Conservation (phyloP, 2,888 invertebrate genomes). For the Thymelicus acteon region DNA sequence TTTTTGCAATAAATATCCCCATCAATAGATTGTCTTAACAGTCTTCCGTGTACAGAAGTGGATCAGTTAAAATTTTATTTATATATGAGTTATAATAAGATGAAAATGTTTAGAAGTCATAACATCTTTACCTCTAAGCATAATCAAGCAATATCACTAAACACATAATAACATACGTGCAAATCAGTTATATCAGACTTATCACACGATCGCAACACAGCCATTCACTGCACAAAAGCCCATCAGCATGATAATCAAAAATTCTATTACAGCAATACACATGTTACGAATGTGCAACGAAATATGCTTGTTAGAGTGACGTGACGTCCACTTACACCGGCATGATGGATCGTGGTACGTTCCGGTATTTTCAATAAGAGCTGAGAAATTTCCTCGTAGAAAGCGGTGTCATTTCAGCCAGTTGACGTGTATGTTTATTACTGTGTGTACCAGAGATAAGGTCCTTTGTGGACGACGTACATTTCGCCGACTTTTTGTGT, state of each 20-base stretch:
- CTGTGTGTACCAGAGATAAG: constrained; percentile 27
- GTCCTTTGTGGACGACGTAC: not conserved
- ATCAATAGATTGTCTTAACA: no score
- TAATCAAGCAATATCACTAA: constrained; percentile 1
- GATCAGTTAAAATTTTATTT: no score
- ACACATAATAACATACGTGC: not conserved
- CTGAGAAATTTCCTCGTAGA: constrained; percentile 52
- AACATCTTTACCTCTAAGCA: not conserved
- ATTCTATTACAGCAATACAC: constrained; percentile 26
- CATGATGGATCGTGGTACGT: constrained; percentile 47
- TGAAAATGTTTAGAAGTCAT: no score
- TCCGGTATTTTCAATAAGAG: constrained; percentile 46
- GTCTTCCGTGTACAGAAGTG: no score
- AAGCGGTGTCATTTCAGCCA: constrained; percentile 49
- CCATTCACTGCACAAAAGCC: constrained; percentile 18
- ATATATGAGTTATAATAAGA: no score
- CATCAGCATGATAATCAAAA: constrained; percentile 30
- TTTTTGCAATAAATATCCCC: no score
- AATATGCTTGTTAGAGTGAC: constrained; percentile 46
- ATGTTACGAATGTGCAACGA: constrained; percentile 33
- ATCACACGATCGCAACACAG: constrained; percentile 16
- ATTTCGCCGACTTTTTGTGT: not conserved
- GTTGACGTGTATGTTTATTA: constrained; percentile 42
- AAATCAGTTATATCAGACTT: constrained; percentile 4
- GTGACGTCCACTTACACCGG: constrained; percentile 38